Base-by-base conservation (phyloP, 2,888 invertebrate genomes). In the Clanis bilineata region DNA sequence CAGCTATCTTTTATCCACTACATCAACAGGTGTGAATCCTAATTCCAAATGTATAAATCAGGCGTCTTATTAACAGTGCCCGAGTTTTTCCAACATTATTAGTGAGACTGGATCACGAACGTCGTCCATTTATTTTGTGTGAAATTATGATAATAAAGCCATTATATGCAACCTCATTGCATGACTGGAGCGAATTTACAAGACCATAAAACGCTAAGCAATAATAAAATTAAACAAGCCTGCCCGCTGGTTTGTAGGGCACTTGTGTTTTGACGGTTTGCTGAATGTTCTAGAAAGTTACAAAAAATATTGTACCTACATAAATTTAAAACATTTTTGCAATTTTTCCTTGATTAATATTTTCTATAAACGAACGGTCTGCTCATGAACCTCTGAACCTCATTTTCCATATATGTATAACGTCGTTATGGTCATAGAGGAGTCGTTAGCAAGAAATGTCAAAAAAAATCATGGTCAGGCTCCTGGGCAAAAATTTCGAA, bases 91-190 rank as follows among this genome's bases (percentile, higher is more conserved):
- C 64, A 69, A 63, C 62, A 71, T 72, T 76, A 82, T 83, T 78
- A 79, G 84, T 82, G 74, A 73, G 60, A 65, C 63, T 65, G 72
- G 72, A 79, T 76, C 83, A 85, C 80, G 83, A 80, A 81, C 73
- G 59, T 59, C 38, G 67, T 64, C 70, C 80, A 79, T 84, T 83
- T 80, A 77, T 83, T 79, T 77, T 78, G 77, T 78, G 76, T 81
- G 72, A 81, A 79, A 81, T 82, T 82, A 82, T 81, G 77, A 79
- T 83, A 84, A 81, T 82, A 77, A 75, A 83, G 79, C 71, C 70
- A 80, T 85, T 84, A 83, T 77, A 80, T 85, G 86, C 85, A 85
- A 82, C 76, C 74, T 76, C 69, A 75, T 88, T 66, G 85, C 88
- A 87, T 88, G 88, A 79, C 83, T 80, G 45, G 57, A 57, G 73